These are phyloP conservation scores for Malurus elegans DNA, from an alignment of 2,113 vertebrate genomes.

Conservation along the genomic window DNA sequence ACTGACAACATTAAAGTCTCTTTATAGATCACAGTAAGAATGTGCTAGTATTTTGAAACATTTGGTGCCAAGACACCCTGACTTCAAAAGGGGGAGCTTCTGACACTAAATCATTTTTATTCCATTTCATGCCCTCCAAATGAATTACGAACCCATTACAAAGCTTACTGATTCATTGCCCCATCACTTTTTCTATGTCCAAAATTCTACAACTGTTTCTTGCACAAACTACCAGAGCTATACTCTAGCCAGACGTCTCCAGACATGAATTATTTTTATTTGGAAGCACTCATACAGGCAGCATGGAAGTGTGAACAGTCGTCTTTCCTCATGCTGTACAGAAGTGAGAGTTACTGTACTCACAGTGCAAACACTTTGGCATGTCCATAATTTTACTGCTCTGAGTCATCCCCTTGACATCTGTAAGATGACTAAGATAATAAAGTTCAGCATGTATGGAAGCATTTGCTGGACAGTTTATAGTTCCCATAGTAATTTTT, in stretches of 20 bases:
- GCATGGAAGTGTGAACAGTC: neutral
- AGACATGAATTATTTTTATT: conserved; percentile 21
- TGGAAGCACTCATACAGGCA: neutral
- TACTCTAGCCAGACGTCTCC: neutral
- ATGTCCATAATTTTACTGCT: neutral
- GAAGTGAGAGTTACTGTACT: neutral
- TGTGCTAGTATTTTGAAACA: neutral
- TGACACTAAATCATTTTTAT: neutral
- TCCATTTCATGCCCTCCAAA: neutral
- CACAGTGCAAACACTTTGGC: neutral
- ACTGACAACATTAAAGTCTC: neutral
- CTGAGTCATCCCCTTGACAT: conserved; percentile 5
- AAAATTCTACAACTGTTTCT: neutral
- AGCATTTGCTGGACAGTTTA: neutral
- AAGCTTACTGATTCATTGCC: neutral
- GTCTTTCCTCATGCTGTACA: neutral
- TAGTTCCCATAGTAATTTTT: neutral
- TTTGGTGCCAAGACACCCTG: conserved; percentile 12
- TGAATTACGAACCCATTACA: neutral
- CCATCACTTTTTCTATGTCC: neutral
- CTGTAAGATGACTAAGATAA: neutral
- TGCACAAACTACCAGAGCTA: neutral
- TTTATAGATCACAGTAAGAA: neutral
- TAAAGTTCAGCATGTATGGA: neutral
- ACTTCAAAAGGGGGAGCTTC: neutral